Base-by-base conservation (phyloP, 2,888 invertebrate species). In the Cryptocheilus praepositus region DNA sequence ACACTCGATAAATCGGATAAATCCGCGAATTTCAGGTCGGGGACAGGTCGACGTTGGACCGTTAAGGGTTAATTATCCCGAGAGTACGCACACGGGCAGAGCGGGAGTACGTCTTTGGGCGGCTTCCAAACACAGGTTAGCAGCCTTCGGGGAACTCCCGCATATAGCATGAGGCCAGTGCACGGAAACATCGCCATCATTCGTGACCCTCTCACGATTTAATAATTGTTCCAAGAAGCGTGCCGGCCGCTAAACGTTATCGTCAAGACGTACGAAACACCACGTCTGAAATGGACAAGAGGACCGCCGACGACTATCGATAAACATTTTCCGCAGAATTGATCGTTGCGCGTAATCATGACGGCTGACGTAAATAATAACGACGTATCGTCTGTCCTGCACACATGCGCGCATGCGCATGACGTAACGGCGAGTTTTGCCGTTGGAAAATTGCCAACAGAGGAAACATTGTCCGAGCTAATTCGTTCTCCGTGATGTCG, bases 121-220 rank as follows among this genome's bases (percentile, higher is more conserved):
- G 16, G 21, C 36, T 62, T 74, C 74, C 76, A 77, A 77, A 52
- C 56, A 56, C 67, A 71, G 74, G 69, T 76, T 65, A 70, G 71
- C 77, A 71, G 71, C 65, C 77, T 71, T 77, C 74, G 71, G 36
- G 67, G 67, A 74, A 76, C 67, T 66, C 66, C 44, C 49, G 16
- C 44, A 52, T 60, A 15, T 46, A 53, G 22, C 43, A 57, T 19
- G 16, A 54, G 22, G 43, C 61, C 16, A 16, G 43, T n/a, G 54
- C 5, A 18, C 36, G 7, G 36, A 28, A 51, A 28, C 49, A 28
- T 56, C 64, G 64, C 49, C 44, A 45, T 61, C 36, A 36, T 36
- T 25, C 36, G 36, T 11, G 36, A 36, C 36, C 36, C 36, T 36
- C 36, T 55, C 52, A 43, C 18, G 54, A 61, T 64, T 71, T 36